phyloP scores from a whole-genome alignment of 2,113 vertebrate genomes.

The Aptenodytes patagonicus region DNA sequence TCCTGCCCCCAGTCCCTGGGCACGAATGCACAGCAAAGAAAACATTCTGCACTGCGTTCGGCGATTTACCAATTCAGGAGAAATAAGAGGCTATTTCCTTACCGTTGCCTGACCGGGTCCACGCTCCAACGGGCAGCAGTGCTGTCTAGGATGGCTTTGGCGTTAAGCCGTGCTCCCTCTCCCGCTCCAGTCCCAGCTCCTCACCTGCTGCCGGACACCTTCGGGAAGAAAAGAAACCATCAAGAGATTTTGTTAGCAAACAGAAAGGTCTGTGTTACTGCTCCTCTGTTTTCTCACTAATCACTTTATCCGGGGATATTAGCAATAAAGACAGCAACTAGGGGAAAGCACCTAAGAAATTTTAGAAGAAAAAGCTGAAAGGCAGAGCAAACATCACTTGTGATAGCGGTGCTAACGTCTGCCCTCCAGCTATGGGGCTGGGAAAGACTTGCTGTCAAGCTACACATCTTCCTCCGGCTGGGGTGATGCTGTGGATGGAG shows the following conservation, averaged over 20 bases:
- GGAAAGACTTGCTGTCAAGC: background rate
- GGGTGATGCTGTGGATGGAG: background rate
- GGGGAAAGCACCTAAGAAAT: background rate
- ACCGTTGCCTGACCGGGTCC: background rate
- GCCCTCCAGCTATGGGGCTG: background rate
- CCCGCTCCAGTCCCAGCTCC: background rate
- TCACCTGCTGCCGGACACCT: background rate
- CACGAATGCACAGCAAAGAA: fast-evolving
- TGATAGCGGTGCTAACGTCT: fast-evolving
- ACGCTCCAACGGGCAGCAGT: fast-evolving
- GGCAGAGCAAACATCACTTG: background rate
- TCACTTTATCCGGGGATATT: background rate
- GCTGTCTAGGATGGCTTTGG: fast-evolving
- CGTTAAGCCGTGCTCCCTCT: background rate
- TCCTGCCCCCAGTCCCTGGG: background rate
- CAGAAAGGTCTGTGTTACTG: background rate
- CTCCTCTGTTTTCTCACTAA: background rate
- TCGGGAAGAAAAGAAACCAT: background rate
- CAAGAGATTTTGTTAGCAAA: background rate
- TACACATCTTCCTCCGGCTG: background rate
- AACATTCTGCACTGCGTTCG: fast-evolving
- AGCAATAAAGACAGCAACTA: background rate
- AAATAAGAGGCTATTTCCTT: background rate
- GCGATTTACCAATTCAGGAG: background rate
- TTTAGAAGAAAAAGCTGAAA: background rate